Conservation (phyloP, 2,113 vertebrate genomes). For the Austrofundulus limnaeus region DNA sequence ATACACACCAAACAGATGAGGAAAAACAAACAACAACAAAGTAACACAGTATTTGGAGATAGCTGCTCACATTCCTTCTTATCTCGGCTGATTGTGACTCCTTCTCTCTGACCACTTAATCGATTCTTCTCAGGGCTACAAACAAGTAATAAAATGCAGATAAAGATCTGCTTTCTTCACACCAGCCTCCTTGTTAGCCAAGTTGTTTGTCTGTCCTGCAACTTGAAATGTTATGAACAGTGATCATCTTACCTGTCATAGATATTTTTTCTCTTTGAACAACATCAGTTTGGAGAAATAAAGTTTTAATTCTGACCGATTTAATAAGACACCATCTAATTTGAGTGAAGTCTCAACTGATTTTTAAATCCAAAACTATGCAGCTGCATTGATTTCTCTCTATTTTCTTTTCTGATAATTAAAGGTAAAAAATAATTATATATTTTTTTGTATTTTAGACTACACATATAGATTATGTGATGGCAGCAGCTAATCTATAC, state of each 20-base stretch:
- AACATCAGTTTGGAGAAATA: no score
- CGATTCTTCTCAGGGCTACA: conserved; percentile 48
- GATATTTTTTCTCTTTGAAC: no score
- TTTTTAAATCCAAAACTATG: no score
- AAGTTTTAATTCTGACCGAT: no score
- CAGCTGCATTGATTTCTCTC: no score
- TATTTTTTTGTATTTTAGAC: conserved; percentile 71
- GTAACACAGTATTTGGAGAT: conserved; percentile 20
- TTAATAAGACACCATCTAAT: no score
- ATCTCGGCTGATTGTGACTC: conserved; percentile 56
- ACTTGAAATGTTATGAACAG: neutral
- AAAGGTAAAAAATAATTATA: neutral
- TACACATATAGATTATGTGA: conserved; percentile 81
- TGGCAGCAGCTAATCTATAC: conserved; percentile 85
- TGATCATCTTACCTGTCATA: no score
- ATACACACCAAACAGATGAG: conserved; percentile 2
- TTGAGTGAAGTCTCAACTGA: no score
- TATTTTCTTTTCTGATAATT: no score
- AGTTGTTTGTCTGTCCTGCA: neutral
- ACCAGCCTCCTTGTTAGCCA: neutral
- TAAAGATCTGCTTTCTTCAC: conserved; percentile 29
- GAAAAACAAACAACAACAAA: conserved; percentile 22
- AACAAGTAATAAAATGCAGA: conserved; percentile 5
- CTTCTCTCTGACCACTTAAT: conserved; percentile 29
- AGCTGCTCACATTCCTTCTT: conserved; percentile 47